Evolutionary conservation across 2,888 invertebrate species (phyloP).

Genomic region (Ormia ochracea): DNA sequence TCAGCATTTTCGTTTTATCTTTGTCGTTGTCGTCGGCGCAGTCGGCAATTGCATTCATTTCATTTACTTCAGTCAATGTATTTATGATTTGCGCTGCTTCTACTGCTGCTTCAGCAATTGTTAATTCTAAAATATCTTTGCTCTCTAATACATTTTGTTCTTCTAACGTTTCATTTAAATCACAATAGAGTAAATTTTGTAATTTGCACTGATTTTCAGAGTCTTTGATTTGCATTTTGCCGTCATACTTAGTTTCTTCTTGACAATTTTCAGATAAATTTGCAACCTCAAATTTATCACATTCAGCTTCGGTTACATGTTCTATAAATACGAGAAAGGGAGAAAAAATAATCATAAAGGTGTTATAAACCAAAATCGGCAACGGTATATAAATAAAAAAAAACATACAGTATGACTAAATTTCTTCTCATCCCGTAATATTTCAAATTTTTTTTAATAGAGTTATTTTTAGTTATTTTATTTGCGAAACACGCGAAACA

Average conservation of each 20-base stretch:
- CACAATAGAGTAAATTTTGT: slow-evolving; percentile 48
- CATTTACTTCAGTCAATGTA: slow-evolving; percentile 18
- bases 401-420: too few species aligned
- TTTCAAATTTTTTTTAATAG: too few species aligned
- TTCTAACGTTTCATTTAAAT: slow-evolving; percentile 59
- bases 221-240: background rate
- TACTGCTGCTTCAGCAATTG: slow-evolving; percentile 7
- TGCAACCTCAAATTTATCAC: background rate
- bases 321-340: background rate
- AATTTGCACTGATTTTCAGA: slow-evolving; percentile 16
- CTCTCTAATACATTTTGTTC: slow-evolving; percentile 57
- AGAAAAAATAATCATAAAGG: too few species aligned
- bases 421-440: too few species aligned
- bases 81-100: background rate
- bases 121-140: slow-evolving; percentile 47
- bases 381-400: too few species aligned
- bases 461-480: too few species aligned
- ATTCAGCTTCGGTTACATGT: background rate
- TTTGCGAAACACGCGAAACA: too few species aligned
- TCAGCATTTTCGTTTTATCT: slow-evolving; percentile 21
- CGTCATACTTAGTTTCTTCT: background rate
- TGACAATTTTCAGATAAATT: background rate
- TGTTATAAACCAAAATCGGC: too few species aligned
- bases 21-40: background rate
- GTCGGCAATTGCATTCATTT: slow-evolving; percentile 14